Evolutionary conservation across 2,888 invertebrate genomes (phyloP), one percentile per base, ranked within the genome.

Genomic region (Erebia epiphron): DNA sequence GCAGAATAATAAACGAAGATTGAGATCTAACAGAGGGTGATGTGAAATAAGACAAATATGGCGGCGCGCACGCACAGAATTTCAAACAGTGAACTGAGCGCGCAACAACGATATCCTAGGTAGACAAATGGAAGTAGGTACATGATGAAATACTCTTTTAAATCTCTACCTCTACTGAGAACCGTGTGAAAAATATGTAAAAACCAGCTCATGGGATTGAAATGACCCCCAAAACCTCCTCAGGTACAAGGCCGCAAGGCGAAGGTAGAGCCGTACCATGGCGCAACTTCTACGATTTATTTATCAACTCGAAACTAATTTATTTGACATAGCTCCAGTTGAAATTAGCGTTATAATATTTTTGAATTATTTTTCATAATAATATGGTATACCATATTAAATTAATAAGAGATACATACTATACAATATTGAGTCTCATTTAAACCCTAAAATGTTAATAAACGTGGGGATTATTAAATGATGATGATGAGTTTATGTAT

Each of bases 41-140:
- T 90, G 86, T 85, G 85, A 88, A 89, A 90, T 90, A 87, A 89
- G 88, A 90, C 91, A 89, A 90, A 91, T 92, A 92, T 89, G 90
- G 90, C 79, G 70, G 75, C 77, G 82, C 78, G 80, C 91, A 86
- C 85, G 90, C 84, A 80, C 76, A 78, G 92, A 88, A 92, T 92
- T 79, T 82, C 81, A 89, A 91, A 83, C 78, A 83, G 83, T 78
- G 75, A 75, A 74, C 73, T 83, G 87, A 85, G 83, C 80, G 75
- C 74, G 83, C 85, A 85, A 79, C 64, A 26, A 8, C 9, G 52
- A 16, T 54, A 54, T 0, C 9, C 10, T 46, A 54, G 18, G 18
- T 54, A 50, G 14, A 13, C 14, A 5, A 4, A 2, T 54, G 10
- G 5, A 3, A 26, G 35, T 54, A 54, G 10, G 18, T 18, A 54